Evolutionary conservation across 1,140 invertebrate species (phyloP).

Genomic region (Nilaparvata lugens): DNA sequence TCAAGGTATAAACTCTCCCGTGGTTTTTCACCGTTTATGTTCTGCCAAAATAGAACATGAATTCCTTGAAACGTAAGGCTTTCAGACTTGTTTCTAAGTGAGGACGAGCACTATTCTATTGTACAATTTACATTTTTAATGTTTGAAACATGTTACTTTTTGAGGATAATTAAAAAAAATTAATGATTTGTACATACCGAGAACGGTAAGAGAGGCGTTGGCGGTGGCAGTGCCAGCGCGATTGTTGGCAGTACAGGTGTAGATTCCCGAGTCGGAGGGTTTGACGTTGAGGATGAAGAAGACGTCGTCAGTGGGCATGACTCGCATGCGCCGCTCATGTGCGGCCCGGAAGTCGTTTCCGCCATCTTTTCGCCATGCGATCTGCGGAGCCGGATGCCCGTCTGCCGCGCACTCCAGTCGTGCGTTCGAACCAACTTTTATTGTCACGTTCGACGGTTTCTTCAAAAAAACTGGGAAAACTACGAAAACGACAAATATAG

Average conservation of each 20-base stretch:
- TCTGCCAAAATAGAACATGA: too few relatives aligned
- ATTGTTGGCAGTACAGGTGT: slow-evolving; percentile 90
- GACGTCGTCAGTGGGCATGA: slow-evolving; percentile 82
- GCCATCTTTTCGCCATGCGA: slow-evolving; percentile 81
- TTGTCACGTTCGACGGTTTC: slow-evolving; percentile 72
- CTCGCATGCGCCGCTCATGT: slow-evolving; percentile 82
- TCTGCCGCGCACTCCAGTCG: slow-evolving; percentile 82
- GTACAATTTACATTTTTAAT: too few relatives aligned
- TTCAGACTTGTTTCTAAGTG: too few relatives aligned
- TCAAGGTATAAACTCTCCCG: too few relatives aligned
- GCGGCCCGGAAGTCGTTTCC: slow-evolving; percentile 92
- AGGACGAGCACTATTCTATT: too few relatives aligned
- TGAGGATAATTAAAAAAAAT: not conserved
- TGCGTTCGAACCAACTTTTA: slow-evolving; percentile 76
- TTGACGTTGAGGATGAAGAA: slow-evolving; percentile 90
- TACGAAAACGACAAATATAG: too few relatives aligned
- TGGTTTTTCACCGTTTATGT: too few relatives aligned
- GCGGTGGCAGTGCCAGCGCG: slow-evolving; percentile 73
- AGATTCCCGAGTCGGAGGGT: slow-evolving; percentile 77
- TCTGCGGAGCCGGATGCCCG: slow-evolving; percentile 80
- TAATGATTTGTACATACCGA: slow-evolving; percentile 47
- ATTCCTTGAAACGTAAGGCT: too few relatives aligned
- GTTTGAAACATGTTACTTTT: too few relatives aligned
- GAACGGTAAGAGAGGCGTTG: slow-evolving; percentile 81
- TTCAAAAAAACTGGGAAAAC: slow-evolving; percentile 83